Evolutionary conservation across 2,797 vertebrate genomes (phyloP), one percentile per base, ranked within the genome.

Genomic region (Pangasius larnaudii): DNA sequence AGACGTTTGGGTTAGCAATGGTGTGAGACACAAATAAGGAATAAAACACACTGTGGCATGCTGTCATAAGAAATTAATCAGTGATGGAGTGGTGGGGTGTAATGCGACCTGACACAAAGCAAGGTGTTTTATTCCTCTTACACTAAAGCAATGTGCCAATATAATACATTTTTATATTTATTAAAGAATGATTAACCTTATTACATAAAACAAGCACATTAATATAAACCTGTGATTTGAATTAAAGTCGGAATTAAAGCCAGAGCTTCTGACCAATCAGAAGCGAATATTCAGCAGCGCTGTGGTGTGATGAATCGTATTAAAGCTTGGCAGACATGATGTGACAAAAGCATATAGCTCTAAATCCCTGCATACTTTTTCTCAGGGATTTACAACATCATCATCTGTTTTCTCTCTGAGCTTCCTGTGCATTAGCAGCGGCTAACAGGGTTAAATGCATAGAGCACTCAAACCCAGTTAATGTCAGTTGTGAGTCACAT

Each of bases 391-490:
- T 30, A 69, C 65, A 3, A 33, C 63, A 71, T 4, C 10, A 53
- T 78, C 59, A 67, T 78, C 59, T 14, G 53, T 58, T 51, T 71
- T 67, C 51, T 61, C 39, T 51, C 36, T 0, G n/a, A 36, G 39
- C 86, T 42, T 77, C 71, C n/a, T 77, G 80, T 86, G 84, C 67
- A 88, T 88, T 88, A 88, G 71, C 42, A 58, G 59, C 5, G 3
- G 58, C 84, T 89, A 78, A 89, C 88, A 90, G 39, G 90, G 91
- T 93, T 90, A 90, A 94, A 91, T 9, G 78, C 85, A 72, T 71
- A 71, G 39, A 69, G 88, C 88, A 90, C 93, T 91, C 92, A 91
- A 92, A 92, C 87, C 91, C 91, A 94, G 93, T 94, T 93, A 93
- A 89, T 59, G 84, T 88, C 51, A 89, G 87, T 89, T 85, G 9